Evolutionary conservation across 2,888 invertebrate species (phyloP).

Genomic region (Rhagium mordax): DNA sequence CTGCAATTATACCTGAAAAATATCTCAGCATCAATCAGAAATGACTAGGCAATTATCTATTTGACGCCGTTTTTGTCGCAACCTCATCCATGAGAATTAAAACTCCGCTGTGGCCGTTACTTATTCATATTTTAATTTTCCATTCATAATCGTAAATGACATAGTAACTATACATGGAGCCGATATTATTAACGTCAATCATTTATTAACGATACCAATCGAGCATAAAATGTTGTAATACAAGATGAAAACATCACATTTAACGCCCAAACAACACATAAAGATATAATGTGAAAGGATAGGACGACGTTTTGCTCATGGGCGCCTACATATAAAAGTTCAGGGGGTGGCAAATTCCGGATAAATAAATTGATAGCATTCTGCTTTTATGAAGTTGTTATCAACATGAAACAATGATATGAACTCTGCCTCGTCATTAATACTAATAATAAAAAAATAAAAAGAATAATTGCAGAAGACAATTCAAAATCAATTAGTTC

Average conservation of each 20-base stretch:
- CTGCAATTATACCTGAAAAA: not conserved
- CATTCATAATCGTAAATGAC: constrained; percentile 37
- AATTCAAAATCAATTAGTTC: not conserved
- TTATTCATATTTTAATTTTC: constrained; percentile 35
- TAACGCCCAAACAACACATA: constrained; percentile 13
- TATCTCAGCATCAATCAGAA: not conserved
- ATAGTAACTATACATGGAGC: constrained; percentile 9
- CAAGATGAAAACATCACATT: constrained; percentile 33
- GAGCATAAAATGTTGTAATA: constrained; percentile 27
- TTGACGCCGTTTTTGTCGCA: constrained; percentile 19
- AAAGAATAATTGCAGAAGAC: not conserved
- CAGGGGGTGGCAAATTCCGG: not conserved
- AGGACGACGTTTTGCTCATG: not conserved
- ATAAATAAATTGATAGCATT: not conserved
- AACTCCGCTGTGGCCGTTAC: not conserved
- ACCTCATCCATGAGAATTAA: constrained; percentile 1
- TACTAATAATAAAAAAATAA: too few species aligned
- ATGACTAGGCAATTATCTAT: constrained; percentile 7
- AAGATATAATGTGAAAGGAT: constrained; percentile 1
- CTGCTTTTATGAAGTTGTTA: not conserved
- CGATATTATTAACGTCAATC: constrained; percentile 35
- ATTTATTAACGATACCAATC: constrained; percentile 35
- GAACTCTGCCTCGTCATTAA: not conserved
- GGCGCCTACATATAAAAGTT: not conserved
- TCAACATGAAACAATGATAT: not conserved